phyloP scores from a whole-genome alignment of 2,797 vertebrate species.

The Lutra lutra region DNA sequence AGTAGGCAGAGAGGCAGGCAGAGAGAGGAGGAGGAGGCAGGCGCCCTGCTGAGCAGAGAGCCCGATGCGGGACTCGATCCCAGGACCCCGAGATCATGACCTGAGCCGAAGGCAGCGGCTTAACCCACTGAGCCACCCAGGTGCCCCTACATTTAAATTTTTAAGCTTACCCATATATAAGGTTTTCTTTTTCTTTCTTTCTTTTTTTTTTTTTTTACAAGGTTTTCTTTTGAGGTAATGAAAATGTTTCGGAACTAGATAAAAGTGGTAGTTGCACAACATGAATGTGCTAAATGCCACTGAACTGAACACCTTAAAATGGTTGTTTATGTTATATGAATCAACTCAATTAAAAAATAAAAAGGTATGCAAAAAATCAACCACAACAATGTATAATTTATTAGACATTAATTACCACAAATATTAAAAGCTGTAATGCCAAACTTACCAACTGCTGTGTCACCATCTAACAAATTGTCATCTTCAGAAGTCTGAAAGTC shows the following conservation, averaged over 20 bases:
- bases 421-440: neutral
- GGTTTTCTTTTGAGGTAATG: neutral
- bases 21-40: no score
- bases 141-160: neutral
- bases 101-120: no score
- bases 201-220: no score
- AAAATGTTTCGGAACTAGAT: constrained; percentile 7
- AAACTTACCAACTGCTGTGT: constrained; percentile 94
- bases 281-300: neutral
- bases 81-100: no score
- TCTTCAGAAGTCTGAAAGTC: constrained; percentile 99
- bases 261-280: neutral
- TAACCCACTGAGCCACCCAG: no score
- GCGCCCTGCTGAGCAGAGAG: no score
- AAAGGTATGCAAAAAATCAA: neutral
- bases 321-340: neutral
- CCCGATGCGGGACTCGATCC: no score
- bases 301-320: neutral
- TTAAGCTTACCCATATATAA: constrained; percentile 1
- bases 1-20: no score
- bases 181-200: neutral
- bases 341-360: neutral
- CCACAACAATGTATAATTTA: neutral
- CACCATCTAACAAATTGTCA: constrained; percentile 98
- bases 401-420: neutral